Evolutionary conservation across 1,140 invertebrate species (phyloP).

Genomic region (Atopsyche davidsoni): DNA sequence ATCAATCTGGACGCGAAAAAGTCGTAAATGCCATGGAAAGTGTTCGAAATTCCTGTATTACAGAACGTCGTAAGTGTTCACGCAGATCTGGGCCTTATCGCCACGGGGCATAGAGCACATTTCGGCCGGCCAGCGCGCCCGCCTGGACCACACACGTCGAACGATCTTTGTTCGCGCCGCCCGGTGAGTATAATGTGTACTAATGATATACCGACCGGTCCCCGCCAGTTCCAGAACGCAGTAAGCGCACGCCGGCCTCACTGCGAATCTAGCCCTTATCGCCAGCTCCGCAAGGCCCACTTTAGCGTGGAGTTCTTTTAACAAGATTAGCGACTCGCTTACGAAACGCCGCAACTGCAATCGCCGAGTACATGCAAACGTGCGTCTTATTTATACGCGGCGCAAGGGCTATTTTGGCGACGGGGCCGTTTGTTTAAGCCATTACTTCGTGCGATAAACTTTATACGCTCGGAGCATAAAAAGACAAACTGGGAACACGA

Average conservation of each 20-base stretch:
- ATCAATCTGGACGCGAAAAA: too few relatives aligned
- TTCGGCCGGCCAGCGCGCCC: too few relatives aligned
- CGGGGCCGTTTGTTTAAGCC: neutral
- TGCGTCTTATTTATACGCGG: neutral
- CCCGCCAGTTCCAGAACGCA: neutral
- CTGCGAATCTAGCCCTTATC: neutral
- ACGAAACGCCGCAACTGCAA: neutral
- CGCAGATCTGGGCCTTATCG: too few relatives aligned
- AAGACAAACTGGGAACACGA: constrained; percentile 8
- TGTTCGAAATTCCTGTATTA: too few relatives aligned
- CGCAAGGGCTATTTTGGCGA: neutral
- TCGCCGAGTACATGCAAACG: neutral
- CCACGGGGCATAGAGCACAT: too few relatives aligned
- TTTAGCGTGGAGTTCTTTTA: neutral
- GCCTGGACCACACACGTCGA: constrained; percentile 26
- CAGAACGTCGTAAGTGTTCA: too few relatives aligned
- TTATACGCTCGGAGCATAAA: constrained; percentile 4
- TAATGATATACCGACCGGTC: constrained; percentile 23
- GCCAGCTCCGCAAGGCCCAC: neutral
- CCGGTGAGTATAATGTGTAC: constrained; percentile 21
- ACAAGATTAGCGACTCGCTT: neutral
- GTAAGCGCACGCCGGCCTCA: neutral
- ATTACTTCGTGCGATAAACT: constrained; percentile 6
- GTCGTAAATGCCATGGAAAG: too few relatives aligned
- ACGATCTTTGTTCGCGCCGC: constrained; percentile 25